phyloP scores from a whole-genome alignment of 1,140 invertebrate genomes.

The Delia radicum region DNA sequence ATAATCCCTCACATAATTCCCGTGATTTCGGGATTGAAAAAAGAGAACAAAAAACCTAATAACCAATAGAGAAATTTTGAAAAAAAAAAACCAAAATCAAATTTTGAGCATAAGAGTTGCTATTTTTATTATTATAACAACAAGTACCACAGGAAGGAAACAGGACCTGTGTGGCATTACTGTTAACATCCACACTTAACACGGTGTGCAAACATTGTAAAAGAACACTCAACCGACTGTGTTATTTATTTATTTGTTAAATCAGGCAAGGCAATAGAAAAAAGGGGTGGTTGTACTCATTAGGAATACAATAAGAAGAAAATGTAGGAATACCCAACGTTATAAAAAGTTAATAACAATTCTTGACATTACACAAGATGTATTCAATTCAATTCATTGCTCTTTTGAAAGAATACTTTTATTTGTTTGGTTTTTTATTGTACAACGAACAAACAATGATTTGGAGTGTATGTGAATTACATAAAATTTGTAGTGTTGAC shows the following conservation, averaged over 20 bases:
- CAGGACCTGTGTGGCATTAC: too few species aligned
- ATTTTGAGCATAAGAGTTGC: too few species aligned
- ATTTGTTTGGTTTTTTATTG: neutral
- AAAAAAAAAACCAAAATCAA: too few species aligned
- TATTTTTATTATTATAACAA: too few species aligned
- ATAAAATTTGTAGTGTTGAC: neutral
- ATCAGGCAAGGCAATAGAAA: neutral
- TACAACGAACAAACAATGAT: neutral
- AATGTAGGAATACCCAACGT: too few species aligned
- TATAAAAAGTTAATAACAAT: conserved; percentile 13
- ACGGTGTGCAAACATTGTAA: conserved; percentile 1
- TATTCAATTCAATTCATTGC: neutral
- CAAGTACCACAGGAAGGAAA: too few species aligned
- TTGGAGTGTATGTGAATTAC: neutral
- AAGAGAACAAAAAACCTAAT: too few species aligned
- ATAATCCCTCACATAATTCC: too few species aligned
- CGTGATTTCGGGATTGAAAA: too few species aligned
- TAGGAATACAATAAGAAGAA: neutral
- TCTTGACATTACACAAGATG: conserved; percentile 23
- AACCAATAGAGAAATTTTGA: too few species aligned
- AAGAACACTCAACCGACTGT: conserved; percentile 18
- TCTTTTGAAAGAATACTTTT: neutral
- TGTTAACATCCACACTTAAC: neutral
- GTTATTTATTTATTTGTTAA: conserved; percentile 11
- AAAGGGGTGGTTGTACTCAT: neutral